These are phyloP conservation scores for Galerucella calmariensis DNA, from an alignment of 2,888 invertebrate species.

Conservation along the genomic window DNA sequence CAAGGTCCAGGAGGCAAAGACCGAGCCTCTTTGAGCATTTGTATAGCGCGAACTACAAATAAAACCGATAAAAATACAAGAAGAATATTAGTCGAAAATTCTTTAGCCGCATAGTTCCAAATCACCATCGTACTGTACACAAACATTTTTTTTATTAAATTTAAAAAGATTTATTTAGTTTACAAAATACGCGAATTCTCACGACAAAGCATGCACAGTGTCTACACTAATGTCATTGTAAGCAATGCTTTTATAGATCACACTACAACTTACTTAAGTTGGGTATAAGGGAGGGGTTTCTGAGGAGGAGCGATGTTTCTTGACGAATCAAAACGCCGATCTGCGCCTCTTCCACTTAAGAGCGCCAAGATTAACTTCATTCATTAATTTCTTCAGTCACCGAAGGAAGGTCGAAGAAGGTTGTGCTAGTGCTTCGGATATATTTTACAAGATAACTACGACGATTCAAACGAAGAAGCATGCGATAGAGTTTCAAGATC, in stretches of 20 bases:
- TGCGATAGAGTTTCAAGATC: constrained; percentile 46
- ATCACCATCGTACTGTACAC: constrained; percentile 68
- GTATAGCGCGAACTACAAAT: constrained; percentile 60
- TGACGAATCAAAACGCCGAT: constrained; percentile 49
- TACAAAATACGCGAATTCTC: constrained; percentile 35
- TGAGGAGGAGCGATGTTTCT: constrained; percentile 52
- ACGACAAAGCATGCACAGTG: constrained; percentile 49
- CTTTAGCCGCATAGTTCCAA: constrained; percentile 62
- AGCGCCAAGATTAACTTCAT: constrained; percentile 54
- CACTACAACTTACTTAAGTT: constrained; percentile 55
- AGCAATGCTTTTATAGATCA: constrained; percentile 56
- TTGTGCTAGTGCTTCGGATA: constrained; percentile 34
- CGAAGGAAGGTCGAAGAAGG: constrained; percentile 37
- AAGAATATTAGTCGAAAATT: constrained; percentile 64
- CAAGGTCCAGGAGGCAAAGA: constrained; percentile 88
- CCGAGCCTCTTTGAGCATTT: constrained; percentile 59
- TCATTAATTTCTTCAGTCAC: constrained; percentile 53
- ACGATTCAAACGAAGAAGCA: constrained; percentile 31
- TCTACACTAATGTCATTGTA: constrained; percentile 54
- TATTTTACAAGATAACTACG: constrained; percentile 32
- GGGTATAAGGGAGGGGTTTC: constrained; percentile 49
- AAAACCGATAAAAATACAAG: constrained; percentile 68
- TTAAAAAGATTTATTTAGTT: constrained; percentile 13
- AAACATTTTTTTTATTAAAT: constrained; percentile 58
- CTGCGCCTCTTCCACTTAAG: constrained; percentile 49